Percentiles rank a stretch among this genome's conserved stretches.
These are phyloP conservation scores for Scotopteryx bipunctaria DNA, from an alignment of 2,888 invertebrate species.

Conservation along the genomic window DNA sequence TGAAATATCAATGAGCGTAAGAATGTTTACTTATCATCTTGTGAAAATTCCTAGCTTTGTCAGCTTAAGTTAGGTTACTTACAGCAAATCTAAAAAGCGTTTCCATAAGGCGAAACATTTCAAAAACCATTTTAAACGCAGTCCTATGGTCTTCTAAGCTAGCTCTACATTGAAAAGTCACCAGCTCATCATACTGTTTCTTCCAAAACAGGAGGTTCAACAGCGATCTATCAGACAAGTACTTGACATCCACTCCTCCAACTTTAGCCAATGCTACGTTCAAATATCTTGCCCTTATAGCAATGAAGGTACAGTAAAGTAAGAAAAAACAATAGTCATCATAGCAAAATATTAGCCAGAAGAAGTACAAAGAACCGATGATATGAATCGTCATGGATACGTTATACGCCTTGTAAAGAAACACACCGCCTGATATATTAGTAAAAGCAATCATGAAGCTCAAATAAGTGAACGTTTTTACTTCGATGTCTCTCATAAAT, in stretches of 20 bases:
- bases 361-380: constrained; percentile 44
- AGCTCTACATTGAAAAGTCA: constrained; percentile 50
- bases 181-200: constrained; percentile 47
- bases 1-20: background rate
- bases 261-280: constrained; percentile 61
- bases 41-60: too few species aligned
- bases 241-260: constrained; percentile 49
- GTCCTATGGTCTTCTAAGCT: constrained; percentile 43
- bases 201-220: constrained; percentile 58
- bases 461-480: constrained; percentile 36
- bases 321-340: constrained; percentile 51
- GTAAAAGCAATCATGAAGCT: constrained; percentile 30
- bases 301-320: constrained; percentile 42
- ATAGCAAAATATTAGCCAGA: constrained; percentile 49
- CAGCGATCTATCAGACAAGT: constrained; percentile 53
- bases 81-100: constrained; percentile 52
- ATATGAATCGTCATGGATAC: constrained; percentile 43
- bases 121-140: constrained; percentile 51
- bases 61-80: constrained; percentile 42
- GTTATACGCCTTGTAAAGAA: constrained; percentile 42
- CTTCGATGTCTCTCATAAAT: constrained; percentile 55
- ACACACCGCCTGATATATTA: constrained; percentile 39
- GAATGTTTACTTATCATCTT: too few species aligned
- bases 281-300: constrained; percentile 55
- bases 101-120: constrained; percentile 45